Evolutionary conservation across 2,888 invertebrate species (phyloP).

Genomic region (Scrobipalpa costella): DNA sequence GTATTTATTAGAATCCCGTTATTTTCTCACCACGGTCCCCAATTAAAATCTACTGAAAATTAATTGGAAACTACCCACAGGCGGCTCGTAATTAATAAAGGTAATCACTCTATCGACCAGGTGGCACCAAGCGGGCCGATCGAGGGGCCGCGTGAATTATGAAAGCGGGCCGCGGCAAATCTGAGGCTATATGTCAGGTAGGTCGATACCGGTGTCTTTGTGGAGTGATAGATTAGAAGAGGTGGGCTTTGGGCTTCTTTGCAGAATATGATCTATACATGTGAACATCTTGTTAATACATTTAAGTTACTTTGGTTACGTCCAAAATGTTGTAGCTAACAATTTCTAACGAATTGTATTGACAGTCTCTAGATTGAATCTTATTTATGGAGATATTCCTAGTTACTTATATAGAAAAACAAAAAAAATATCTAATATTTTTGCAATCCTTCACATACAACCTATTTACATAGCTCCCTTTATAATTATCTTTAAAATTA

Average conservation of each 20-base stretch:
- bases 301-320: no score
- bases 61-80: conserved; percentile 27
- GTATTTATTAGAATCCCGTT: neutral
- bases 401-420: no score
- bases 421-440: no score
- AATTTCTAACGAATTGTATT: no score
- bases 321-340: no score
- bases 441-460: no score
- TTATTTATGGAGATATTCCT: no score
- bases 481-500: no score
- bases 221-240: neutral
- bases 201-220: neutral
- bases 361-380: no score
- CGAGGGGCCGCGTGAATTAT: conserved; percentile 28
- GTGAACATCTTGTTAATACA: no score
- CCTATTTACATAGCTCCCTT: no score
- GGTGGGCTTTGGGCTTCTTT: neutral
- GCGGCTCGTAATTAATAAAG: conserved; percentile 29
- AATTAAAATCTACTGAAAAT: conserved; percentile 23
- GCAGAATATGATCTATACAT: neutral
- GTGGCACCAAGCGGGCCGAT: conserved; percentile 26
- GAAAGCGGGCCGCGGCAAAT: conserved; percentile 26
- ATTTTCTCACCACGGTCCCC: neutral
- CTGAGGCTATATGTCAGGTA: conserved; percentile 22
- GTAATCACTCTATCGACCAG: conserved; percentile 32